Base-by-base conservation (phyloP, 2,113 vertebrate genomes). In the Dipodomys ordii region DNA sequence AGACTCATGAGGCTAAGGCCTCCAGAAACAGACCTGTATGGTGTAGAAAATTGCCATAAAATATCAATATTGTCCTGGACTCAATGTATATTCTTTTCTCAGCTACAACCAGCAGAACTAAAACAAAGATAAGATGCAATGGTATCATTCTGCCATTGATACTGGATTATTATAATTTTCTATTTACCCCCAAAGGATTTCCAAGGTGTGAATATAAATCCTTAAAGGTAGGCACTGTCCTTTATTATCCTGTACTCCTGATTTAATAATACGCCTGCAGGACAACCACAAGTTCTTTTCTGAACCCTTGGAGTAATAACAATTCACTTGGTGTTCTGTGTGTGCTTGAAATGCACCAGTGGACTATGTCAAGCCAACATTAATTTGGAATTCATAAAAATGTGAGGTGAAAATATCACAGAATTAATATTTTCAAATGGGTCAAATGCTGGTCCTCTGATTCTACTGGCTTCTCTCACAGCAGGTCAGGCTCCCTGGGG, bases 41-140 rank as follows among this genome's bases (percentile, higher is more conserved):
- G 5, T 28, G 76, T 22, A 64, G 64, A 80, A 88, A 91, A 81
- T 16, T 72, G 25, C 23, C 91, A 64, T 67, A 44, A 82, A 90
- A 85, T 68, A 8, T 39, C 86, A 93, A 15, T 46, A 72, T 91
- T 76, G 22, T 77, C 15, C 8, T 53, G 67, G n/a, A 72, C 15
- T 87, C 83, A 73, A 9, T 83, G 2, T 13, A 53, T 71, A 90
- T 93, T 92, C 67, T 62, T 90, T 74, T 67, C 76, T 81, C 67
- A 83, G 22, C 87, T 12, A 86, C 27, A 23, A 64, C 25, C 49
- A 28, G n/a, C 71, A 57, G 30, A 74, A 85, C 9, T 67, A 28
- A 78, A 81, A 88, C 88, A n/a, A 18, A 81, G 10, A 6, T 71
- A 69, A 87, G 60, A 62, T 10, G 32, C 39, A 72, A 46, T 1